phyloP scores from a whole-genome alignment of 2,888 invertebrate species.

The Ochropleura leucogaster region DNA sequence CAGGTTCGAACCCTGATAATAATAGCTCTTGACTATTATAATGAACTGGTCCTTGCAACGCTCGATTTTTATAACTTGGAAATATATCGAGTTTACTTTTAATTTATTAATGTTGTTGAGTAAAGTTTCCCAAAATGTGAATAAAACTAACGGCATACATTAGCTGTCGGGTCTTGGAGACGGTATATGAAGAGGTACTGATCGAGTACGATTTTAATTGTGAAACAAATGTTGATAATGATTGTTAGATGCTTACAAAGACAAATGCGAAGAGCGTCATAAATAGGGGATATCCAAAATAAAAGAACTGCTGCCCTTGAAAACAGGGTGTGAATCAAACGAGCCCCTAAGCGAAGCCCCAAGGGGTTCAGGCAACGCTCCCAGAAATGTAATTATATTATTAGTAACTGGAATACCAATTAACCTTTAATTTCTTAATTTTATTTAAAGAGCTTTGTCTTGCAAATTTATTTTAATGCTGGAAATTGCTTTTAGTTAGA shows the following conservation, averaged over 20 bases:
- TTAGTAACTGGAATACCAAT: slow-evolving; percentile 29
- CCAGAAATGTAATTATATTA: slow-evolving; percentile 16
- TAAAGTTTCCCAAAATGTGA: background rate
- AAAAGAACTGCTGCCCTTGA: background rate
- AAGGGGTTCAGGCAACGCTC: background rate
- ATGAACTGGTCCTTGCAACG: background rate
- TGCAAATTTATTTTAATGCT: slow-evolving; percentile 23
- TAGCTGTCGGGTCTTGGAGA: background rate
- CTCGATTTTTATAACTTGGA: background rate
- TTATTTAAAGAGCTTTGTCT: slow-evolving; percentile 3
- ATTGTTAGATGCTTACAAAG: background rate
- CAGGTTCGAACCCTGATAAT: background rate
- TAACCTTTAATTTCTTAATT: slow-evolving; percentile 20
- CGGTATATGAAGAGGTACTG: background rate
- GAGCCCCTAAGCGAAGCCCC: background rate
- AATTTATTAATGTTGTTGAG: background rate
- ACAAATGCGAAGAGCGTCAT: background rate
- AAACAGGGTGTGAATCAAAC: slow-evolving; percentile 3
- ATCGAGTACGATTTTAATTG: background rate
- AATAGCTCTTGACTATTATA: background rate
- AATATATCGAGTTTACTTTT: background rate
- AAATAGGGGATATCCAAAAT: background rate
- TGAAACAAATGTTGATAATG: background rate
- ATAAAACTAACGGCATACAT: background rate
- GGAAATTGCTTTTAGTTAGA: slow-evolving; percentile 19